Percentiles rank a stretch among this genome's conserved stretches.
Evolutionary conservation across 2,797 vertebrate species (phyloP).

Genomic region (Linurgus olivaceus): DNA sequence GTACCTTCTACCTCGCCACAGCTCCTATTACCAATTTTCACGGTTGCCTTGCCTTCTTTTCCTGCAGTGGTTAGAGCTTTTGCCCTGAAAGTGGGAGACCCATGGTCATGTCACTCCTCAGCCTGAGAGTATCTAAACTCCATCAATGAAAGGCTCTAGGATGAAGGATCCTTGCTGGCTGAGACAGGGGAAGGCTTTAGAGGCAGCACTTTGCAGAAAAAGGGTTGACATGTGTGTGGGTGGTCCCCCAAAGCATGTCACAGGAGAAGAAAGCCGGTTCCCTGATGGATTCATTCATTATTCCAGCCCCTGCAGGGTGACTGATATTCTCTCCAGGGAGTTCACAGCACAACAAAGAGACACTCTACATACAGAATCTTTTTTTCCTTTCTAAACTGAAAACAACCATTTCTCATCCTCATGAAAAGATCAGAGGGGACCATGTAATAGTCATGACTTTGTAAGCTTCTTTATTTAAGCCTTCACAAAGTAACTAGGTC

Average conservation of each 20-base stretch:
- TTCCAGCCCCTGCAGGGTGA: conserved; percentile 55
- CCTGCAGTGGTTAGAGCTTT: not conserved
- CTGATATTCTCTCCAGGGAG: conserved; percentile 49
- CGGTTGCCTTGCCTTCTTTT: not conserved
- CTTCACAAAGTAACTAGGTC: conserved; percentile 46
- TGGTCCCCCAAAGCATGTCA: conserved; percentile 34
- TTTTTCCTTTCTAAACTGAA: conserved; percentile 23
- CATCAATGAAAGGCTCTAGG: not conserved
- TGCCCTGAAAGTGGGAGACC: not conserved
- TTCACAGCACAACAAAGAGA: conserved; percentile 26
- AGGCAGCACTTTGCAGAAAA: not conserved
- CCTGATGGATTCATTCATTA: conserved; percentile 52
- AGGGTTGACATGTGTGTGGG: not conserved
- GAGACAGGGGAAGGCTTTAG: not conserved
- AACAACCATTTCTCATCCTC: conserved; percentile 54
- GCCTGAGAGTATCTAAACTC: not conserved
- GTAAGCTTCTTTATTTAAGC: conserved; percentile 51
- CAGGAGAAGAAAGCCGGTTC: conserved; percentile 49
- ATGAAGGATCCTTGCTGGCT: not conserved
- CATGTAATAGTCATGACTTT: conserved; percentile 59
- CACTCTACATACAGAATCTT: conserved; percentile 42
- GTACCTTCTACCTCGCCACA: not conserved
- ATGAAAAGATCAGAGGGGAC: conserved; percentile 56
- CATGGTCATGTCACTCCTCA: not conserved
- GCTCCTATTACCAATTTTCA: not conserved